Evolutionary conservation across 2,113 vertebrate species (phyloP), one percentile per base, ranked within the genome.

Genomic region (Sinocyclocheilus anshuiensis): DNA sequence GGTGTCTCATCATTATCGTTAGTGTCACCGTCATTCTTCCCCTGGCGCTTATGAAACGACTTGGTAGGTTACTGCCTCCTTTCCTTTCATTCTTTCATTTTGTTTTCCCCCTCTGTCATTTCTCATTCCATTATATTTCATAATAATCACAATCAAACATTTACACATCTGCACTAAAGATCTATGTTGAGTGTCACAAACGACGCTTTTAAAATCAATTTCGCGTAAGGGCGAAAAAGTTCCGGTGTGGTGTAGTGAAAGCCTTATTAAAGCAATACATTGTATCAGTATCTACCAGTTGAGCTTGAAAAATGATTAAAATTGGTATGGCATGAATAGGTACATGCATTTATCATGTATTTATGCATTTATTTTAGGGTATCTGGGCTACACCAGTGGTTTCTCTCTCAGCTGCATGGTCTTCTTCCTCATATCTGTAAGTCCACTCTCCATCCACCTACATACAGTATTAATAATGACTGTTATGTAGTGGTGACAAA

Each of bases 391-490:
- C 42, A 97, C 96, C 65, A 97, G 97, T 53, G 96, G 96, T 75
- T 96, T 97, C 81, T 98, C 97, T 0, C 95, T 97, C 69, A 94
- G 94, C 48, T 97, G 96, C 87, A 97, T 97, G 96, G 92, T 96
- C 83, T 97, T 97, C 90, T 98, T 97, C 91, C 94, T 97, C 29
- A 92, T 95, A 90, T 95, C 94, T 82, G 97, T 97, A 90, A 96
- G 96, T 95, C 10, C 20, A 85, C 76, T 26, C 53, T 77, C 6
- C 7, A 57, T 22, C 20, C 15, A 42, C 33, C 6, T 65, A 39
- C 29, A 36, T 8, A 57, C 55, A 57, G 55, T 57, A 61, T 26
- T 13, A 84, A 59, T 67, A 26, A 33, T 42, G n/a, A 61, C 16
- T 20, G 42, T 4, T 16, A n/a, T 48, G 33, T 83, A 15, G 36